Evolutionary conservation across 2,797 vertebrate genomes (phyloP).

Genomic region (Hippocampus kuda): DNA sequence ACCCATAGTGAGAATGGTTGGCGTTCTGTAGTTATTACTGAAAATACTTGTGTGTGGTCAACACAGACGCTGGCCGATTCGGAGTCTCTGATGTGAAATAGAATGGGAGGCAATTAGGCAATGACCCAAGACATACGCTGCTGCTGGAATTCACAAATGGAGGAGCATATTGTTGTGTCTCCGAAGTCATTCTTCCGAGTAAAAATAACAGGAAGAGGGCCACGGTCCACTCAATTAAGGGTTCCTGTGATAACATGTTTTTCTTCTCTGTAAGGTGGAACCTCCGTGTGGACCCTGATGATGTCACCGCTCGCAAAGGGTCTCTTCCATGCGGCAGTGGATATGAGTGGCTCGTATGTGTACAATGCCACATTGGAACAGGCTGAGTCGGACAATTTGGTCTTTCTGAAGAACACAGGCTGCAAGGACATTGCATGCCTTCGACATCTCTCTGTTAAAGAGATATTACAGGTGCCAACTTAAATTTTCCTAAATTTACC

Average conservation of each 20-base stretch:
- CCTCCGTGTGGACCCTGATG: slow-evolving; percentile 71
- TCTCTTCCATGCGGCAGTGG: slow-evolving; percentile 68
- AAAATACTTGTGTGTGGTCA: no score
- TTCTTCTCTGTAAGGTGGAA: slow-evolving; percentile 54
- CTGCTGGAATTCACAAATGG: no score
- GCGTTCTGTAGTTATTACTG: no score
- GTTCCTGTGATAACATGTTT: neutral
- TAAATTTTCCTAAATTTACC: no score
- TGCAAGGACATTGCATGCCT: slow-evolving; percentile 61
- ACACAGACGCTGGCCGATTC: neutral
- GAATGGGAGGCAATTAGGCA: no score
- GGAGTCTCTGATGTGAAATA: no score
- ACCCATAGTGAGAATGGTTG: no score
- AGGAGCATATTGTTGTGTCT: no score
- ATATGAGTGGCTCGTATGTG: slow-evolving; percentile 67
- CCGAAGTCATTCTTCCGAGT: no score
- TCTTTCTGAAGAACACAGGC: slow-evolving; percentile 58
- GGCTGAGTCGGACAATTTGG: slow-evolving; percentile 64
- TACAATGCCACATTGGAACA: slow-evolving; percentile 47
- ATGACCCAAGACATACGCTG: no score
- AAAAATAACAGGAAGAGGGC: no score
- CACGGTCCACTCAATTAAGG: neutral
- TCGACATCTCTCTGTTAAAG: slow-evolving; percentile 36
- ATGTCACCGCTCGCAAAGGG: slow-evolving; percentile 64
- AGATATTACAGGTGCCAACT: slow-evolving; percentile 61